Conservation (phyloP, 2,888 invertebrate species). For the Tineola bisselliella region DNA sequence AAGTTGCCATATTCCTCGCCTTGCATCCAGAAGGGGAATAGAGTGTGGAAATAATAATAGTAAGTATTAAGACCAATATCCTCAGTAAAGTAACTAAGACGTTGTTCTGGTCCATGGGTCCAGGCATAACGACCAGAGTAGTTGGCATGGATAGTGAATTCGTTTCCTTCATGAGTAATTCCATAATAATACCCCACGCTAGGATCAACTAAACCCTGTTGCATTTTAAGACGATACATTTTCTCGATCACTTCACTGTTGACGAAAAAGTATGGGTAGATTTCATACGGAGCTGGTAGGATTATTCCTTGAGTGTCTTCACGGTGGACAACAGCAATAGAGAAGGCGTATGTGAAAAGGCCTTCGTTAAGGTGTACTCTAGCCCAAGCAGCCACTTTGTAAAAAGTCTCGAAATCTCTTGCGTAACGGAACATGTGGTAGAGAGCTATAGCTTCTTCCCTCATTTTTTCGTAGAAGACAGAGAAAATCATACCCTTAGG, state of each 20-base stretch:
- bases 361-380: conserved; percentile 70
- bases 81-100: conserved; percentile 74
- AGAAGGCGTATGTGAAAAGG: conserved; percentile 70
- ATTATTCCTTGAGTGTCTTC: conserved; percentile 66
- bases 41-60: conserved; percentile 72
- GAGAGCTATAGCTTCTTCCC: conserved; percentile 58
- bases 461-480: conserved; percentile 49
- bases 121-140: conserved; percentile 58
- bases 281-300: conserved; percentile 74
- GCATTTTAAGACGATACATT: conserved; percentile 50
- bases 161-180: conserved; percentile 41
- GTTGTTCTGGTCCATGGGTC: conserved; percentile 67
- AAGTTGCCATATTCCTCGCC: conserved; percentile 51
- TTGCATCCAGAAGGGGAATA: conserved; percentile 72
- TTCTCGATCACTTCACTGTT: conserved; percentile 64
- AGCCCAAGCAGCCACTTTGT: conserved; percentile 65
- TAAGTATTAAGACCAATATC: conserved; percentile 74
- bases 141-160: conserved; percentile 66
- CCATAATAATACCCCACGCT: conserved; percentile 41
- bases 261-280: conserved; percentile 72
- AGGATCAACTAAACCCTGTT: conserved; percentile 31
- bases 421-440: conserved; percentile 69
- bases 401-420: conserved; percentile 70
- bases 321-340: conserved; percentile 69
- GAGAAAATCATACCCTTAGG: conserved; percentile 62